Percentiles rank a stretch among this genome's conserved stretches.
phyloP scores from a whole-genome alignment of 1,140 invertebrate genomes.

The Cataglyphis hispanica region DNA sequence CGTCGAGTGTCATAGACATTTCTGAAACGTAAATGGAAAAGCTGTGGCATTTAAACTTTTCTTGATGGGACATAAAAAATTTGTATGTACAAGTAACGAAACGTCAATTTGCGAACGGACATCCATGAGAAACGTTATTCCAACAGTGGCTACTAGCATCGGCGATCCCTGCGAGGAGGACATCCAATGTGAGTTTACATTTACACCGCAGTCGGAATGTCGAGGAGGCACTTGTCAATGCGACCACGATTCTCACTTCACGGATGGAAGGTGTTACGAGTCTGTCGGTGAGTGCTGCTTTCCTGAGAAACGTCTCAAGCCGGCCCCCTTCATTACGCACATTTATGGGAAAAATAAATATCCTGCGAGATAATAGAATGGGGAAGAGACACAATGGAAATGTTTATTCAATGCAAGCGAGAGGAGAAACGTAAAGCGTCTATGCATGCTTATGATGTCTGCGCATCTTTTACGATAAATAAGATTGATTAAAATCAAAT shows the following conservation, averaged over 20 bases:
- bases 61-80: background rate
- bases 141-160: conserved; percentile 77
- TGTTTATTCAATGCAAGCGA: background rate
- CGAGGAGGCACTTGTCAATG: conserved; percentile 79
- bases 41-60: background rate
- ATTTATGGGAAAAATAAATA: conserved; percentile 48
- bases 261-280: conserved; percentile 78
- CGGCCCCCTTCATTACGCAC: background rate
- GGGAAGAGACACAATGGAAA: background rate
- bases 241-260: conserved; percentile 77
- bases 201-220: conserved; percentile 80
- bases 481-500: too few species aligned
- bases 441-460: too few species aligned
- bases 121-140: conserved; percentile 1
- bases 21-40: background rate
- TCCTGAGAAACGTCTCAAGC: conserved; percentile 34
- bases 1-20: background rate
- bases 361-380: conserved; percentile 4
- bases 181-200: conserved; percentile 80
- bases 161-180: conserved; percentile 79
- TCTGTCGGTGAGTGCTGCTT: conserved; percentile 77
- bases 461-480: too few species aligned
- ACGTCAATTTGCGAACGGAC: background rate
- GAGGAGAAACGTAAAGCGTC: background rate
- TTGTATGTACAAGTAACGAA: background rate